Evolutionary conservation across 2,888 invertebrate genomes (phyloP), one percentile per base, ranked within the genome.

Genomic region (Pemphredon lugubris): DNA sequence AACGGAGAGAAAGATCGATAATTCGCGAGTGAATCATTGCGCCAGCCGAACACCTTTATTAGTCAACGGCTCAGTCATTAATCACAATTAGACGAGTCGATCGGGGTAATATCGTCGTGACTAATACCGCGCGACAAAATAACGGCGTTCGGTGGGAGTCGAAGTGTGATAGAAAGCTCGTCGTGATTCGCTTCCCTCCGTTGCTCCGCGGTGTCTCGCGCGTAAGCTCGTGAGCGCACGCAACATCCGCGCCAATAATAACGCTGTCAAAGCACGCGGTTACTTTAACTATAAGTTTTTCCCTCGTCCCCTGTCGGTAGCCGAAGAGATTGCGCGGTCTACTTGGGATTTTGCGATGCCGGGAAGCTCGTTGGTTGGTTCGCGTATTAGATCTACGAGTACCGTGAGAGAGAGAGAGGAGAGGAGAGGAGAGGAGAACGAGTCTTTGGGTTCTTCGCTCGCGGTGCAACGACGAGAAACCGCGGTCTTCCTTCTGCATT

Each of bases 401-500:
- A 32, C n/a, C 1, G 14, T 37, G 26, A 39, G 13, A 40, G 37
- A 37, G 53, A 37, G 32, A 34, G 34, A 16, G 20, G 44, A 26
- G 47, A 47, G n/a, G 21, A 21, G 30, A 5, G 32, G 23, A 44
- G 0, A 23, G 7, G 16, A 2, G 6, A 34, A 37, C 23, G 7
- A 26, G 21, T 13, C 60, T 40, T 60, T 21, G 32, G 45, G 39
- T 32, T 34, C 37, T n/a, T n/a, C n/a, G n/a, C n/a, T 20, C 21
- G 7, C 37, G 16, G n/a, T n/a, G 44, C 42, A 51, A 58, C 44
- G 26, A 60, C 53, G 57, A 39, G 53, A 77, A 81, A 79, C 73
- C 77, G 68, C 83, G 78, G 73, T 66, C 75, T 79, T 76, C 70
- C 68, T 72, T n/a, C 73, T 64, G 70, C 83, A 84, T 85, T 86